Percentiles rank a stretch among this genome's conserved stretches.
Conservation (phyloP, 2,113 vertebrate species). For the Lasiurus cinereus region DNA sequence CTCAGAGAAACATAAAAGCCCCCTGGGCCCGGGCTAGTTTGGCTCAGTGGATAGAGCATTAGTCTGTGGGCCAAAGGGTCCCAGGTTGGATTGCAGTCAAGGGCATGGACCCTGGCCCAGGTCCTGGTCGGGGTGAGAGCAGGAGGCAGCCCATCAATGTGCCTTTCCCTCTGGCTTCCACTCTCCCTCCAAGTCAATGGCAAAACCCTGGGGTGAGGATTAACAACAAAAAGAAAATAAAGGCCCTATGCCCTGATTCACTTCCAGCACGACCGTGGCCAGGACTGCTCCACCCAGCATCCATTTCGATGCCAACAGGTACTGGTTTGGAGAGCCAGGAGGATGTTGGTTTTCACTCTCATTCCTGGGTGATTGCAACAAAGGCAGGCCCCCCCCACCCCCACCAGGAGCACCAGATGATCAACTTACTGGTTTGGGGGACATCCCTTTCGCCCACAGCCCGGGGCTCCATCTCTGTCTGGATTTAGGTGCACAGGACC, state of each 20-base stretch:
- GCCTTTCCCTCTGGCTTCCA: no score
- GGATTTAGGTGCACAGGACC: not conserved
- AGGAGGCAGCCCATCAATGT: no score
- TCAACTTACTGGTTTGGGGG: constrained; percentile 10
- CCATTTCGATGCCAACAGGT: accelerated
- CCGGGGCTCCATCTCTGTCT: not conserved
- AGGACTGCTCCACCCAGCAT: accelerated
- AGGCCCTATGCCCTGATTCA: no score
- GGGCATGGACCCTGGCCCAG: no score
- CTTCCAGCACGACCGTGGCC: accelerated
- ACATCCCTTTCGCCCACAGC: constrained; percentile 49
- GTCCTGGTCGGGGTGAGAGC: no score
- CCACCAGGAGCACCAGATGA: not conserved
- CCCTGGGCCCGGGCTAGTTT: no score
- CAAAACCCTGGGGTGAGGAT: no score
- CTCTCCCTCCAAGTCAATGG: no score
- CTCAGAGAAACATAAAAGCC: not conserved
- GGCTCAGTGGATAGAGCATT: no score
- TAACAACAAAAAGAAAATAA: no score
- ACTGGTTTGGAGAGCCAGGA: not conserved
- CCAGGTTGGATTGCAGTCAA: no score
- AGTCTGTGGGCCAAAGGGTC: no score
- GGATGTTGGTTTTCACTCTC: not conserved
- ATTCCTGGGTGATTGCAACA: not conserved
- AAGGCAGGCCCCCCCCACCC: not conserved